Conservation (phyloP, 2,888 invertebrate genomes). For the Tinea semifulvella region DNA sequence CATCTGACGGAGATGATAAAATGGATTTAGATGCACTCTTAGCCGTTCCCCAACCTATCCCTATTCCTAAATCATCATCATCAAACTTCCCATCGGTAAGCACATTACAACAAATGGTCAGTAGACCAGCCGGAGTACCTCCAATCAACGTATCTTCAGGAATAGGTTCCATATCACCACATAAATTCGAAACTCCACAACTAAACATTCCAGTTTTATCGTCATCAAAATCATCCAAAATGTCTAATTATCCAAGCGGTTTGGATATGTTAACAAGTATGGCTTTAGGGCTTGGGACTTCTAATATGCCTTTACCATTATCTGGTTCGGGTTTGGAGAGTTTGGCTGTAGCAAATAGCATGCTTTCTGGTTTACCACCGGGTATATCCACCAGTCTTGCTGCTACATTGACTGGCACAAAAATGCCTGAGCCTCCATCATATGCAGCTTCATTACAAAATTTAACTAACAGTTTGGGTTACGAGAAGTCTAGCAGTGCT, state of each 20-base stretch:
- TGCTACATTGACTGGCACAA: conserved; percentile 47
- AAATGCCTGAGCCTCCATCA: conserved; percentile 55
- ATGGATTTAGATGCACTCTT: conserved; percentile 68
- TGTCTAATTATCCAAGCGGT: conserved; percentile 57
- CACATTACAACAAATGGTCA: conserved; percentile 61
- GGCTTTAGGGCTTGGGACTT: conserved; percentile 52
- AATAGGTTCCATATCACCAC: conserved; percentile 58
- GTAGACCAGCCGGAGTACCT: conserved; percentile 57
- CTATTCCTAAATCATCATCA: conserved; percentile 49
- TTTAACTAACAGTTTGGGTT: conserved; percentile 47
- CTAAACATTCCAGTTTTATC: conserved; percentile 68
- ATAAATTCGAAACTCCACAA: conserved; percentile 63
- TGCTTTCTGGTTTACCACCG: conserved; percentile 50
- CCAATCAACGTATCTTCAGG: conserved; percentile 56
- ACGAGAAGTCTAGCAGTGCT: conserved; percentile 58
- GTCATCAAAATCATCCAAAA: conserved; percentile 55
- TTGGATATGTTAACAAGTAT: conserved; percentile 62
- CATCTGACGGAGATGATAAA: conserved; percentile 73
- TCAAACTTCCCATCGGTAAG: conserved; percentile 59
- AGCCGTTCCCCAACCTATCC: conserved; percentile 66
- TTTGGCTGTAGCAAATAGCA: conserved; percentile 59
- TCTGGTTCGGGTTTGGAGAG: conserved; percentile 53
- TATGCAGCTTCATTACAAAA: conserved; percentile 56
- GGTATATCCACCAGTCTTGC: conserved; percentile 50
- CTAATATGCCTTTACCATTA: conserved; percentile 48